Evolutionary conservation across 2,888 invertebrate genomes (phyloP), one percentile per base, ranked within the genome.

Genomic region (Eutolmus rufibarbis): DNA sequence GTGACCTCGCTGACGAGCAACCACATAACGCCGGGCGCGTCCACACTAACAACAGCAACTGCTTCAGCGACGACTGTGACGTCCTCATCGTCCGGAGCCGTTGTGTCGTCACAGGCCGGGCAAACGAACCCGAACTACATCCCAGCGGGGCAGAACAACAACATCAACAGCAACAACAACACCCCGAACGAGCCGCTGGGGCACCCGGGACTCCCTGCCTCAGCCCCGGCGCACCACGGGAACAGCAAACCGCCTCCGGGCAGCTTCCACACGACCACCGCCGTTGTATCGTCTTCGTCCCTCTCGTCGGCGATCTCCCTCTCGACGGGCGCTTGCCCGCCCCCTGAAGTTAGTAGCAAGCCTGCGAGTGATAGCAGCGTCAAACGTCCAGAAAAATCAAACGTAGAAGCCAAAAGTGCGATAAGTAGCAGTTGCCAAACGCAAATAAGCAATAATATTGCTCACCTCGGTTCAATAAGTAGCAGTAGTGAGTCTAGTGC

Each of bases 1-100:
- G 96, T 97, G 89, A 97, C 96, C 89, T 96, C 96, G 89, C 95
- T 96, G 90, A 93, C 92, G 88, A 92, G 91, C 93, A 91, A 93
- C 93, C 92, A 94, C 92, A 91, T 93, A 92, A 93, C 93, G 90
- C 92, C 93, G 90, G 92, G 92, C 92, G 92, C 92, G 92, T 93
- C 93, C 92, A 94, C 93, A 91, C 93, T 92, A 92, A 93, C 93
- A 91, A 93, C 93, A 88, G 92, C 91, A 86, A 91, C 91, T 74
- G 84, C 86, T 84, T 76, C 89, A 88, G 87, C 88, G 88, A 91
- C 91, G 84, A 90, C 91, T 88, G 91, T 91, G 85, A 91, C 91
- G 89, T 91, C 91, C 89, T 91, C 91, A 90, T 90, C 89, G 87
- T 91, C 90, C 14, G 66, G 23, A 90, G 92, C 90, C 89, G 90